Conservation (phyloP, 2,888 invertebrate genomes). For the Reticulitermes lucifugus region DNA sequence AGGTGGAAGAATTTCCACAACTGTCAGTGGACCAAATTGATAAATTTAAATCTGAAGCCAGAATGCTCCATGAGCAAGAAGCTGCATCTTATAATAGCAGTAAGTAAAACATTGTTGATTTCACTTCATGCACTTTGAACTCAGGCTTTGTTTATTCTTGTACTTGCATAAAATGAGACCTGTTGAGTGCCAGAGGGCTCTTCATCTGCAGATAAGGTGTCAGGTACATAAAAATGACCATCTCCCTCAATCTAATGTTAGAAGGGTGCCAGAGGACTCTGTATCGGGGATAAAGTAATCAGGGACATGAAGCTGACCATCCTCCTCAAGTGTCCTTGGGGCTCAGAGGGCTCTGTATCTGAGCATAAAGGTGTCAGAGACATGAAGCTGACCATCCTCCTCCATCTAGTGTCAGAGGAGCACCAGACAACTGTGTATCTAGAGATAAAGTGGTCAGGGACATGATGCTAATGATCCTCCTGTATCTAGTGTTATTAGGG, state of each 20-base stretch:
- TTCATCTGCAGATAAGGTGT: not conserved
- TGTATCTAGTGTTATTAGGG: no score
- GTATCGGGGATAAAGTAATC: no score
- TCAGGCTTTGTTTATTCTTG: not conserved
- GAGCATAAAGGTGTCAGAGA: no score
- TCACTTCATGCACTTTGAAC: no score
- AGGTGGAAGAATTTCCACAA: conserved; percentile 63
- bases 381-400: no score
- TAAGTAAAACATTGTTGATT: conserved; percentile 60
- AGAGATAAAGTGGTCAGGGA: no score
- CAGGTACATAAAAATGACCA: not conserved
- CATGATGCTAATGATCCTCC: no score
- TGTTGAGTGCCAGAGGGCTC: not conserved
- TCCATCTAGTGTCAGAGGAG: no score
- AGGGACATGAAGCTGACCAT: no score
- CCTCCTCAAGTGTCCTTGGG: no score
- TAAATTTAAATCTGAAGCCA: conserved; percentile 74
- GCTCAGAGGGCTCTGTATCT: no score
- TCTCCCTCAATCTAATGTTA: not conserved
- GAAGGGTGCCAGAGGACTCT: not conserved
- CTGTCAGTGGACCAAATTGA: conserved; percentile 69
- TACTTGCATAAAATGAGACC: not conserved
- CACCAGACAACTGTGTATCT: no score
- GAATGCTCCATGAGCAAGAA: conserved; percentile 74
- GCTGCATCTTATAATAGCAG: conserved; percentile 72